Evolutionary conservation across 2,888 invertebrate genomes (phyloP).

Genomic region (Heliothis peltigera): DNA sequence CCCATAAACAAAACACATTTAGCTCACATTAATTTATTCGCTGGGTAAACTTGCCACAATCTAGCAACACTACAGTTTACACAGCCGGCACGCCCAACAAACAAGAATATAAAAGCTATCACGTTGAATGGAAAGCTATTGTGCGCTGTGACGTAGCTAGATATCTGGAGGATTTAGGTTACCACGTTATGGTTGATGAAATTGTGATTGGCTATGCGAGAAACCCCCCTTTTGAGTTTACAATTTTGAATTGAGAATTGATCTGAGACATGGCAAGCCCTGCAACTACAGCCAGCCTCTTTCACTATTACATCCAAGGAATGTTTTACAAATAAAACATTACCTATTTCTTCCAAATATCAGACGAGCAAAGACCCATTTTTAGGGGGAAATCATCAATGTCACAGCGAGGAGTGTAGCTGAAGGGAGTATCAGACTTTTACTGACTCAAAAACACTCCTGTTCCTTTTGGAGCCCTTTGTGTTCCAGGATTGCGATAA

Average conservation of each 20-base stretch:
- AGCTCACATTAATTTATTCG: slow-evolving; percentile 56
- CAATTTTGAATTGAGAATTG: background rate
- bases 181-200: slow-evolving; percentile 54
- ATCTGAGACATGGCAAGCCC: no score
- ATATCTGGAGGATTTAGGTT: slow-evolving; percentile 61
- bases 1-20: slow-evolving; percentile 52
- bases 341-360: no score
- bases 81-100: slow-evolving; percentile 59
- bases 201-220: slow-evolving; percentile 50
- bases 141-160: slow-evolving; percentile 57
- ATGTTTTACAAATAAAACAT: no score
- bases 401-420: no score
- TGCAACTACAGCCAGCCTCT: no score
- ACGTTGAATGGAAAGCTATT: slow-evolving; percentile 58
- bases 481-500: no score
- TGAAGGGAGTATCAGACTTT: no score
- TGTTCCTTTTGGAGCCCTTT: no score
- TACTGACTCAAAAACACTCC: no score
- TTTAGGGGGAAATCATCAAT: no score
- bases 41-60: slow-evolving; percentile 52
- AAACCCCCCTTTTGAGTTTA: background rate
- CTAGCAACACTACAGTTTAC: slow-evolving; percentile 58
- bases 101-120: slow-evolving; percentile 64
- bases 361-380: no score
- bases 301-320: no score